Conservation (phyloP, 2,797 vertebrate genomes). For the Sphenodon punctatus region DNA sequence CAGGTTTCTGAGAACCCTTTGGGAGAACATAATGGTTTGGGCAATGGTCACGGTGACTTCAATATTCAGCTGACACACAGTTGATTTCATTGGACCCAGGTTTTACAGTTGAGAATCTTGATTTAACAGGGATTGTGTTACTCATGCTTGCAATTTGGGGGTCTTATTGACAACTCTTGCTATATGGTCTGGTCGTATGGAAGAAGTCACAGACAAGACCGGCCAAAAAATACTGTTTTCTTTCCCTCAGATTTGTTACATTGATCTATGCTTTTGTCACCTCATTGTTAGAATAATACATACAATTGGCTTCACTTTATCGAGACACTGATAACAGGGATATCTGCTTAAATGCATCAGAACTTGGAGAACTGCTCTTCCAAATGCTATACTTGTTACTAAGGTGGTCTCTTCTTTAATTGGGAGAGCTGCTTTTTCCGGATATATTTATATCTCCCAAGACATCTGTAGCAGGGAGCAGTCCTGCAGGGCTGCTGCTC, state of each 20-base stretch:
- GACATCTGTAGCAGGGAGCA: no score
- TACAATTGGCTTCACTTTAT: no score
- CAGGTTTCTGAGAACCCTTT: background rate
- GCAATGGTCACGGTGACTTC: accelerated
- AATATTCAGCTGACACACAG: background rate
- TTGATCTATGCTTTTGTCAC: background rate
- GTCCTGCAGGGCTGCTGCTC: no score
- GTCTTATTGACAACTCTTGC: background rate
- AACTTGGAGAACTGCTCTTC: no score
- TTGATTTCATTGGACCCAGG: background rate
- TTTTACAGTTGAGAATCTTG: accelerated
- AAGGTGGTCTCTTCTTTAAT: no score
- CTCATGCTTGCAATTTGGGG: background rate
- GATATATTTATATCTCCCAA: no score
- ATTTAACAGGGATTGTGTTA: background rate
- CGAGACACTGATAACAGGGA: no score
- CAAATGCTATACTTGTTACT: no score
- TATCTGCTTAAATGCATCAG: no score
- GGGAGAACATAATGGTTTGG: background rate
- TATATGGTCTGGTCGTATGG: background rate
- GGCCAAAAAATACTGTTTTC: background rate
- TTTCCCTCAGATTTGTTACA: accelerated
- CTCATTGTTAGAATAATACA: no score
- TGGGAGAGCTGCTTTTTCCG: no score
- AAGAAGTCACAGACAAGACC: background rate